Conservation (phyloP, 2,888 invertebrate genomes). For the Gastracanthus pulcherrimus region DNA sequence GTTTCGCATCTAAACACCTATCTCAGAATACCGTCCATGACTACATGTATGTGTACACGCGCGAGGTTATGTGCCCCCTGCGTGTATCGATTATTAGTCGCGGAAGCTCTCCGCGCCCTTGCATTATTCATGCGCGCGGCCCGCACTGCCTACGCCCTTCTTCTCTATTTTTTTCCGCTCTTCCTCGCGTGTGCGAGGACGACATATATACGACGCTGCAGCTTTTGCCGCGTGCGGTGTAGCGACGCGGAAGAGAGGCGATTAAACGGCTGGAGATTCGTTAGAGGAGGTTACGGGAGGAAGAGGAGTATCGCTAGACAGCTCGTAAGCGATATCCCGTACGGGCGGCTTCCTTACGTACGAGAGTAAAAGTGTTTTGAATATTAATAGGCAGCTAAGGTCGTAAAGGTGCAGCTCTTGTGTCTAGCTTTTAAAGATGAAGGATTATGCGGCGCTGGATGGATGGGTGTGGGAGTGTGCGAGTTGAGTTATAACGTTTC, state of each 20-base stretch:
- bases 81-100: slow-evolving; percentile 52
- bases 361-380: slow-evolving; percentile 31
- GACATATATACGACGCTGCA: too few relatives aligned
- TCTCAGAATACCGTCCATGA: not conserved
- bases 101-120: not conserved
- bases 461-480: not conserved
- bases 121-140: slow-evolving; percentile 49
- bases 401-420: not conserved
- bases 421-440: not conserved
- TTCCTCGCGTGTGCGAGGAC: not conserved
- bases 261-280: slow-evolving; percentile 18
- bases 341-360: not conserved
- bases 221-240: not conserved
- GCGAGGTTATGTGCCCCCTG: not conserved
- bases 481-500: too few relatives aligned
- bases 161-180: not conserved
- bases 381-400: slow-evolving; percentile 11
- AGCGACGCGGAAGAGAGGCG: not conserved
- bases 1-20: too few relatives aligned
- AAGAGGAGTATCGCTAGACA: not conserved
- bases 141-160: not conserved
- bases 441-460: not conserved
- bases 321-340: slow-evolving; percentile 15
- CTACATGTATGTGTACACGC: not conserved
- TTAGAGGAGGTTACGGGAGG: not conserved